Evolutionary conservation across 1,140 invertebrate species (phyloP).

Genomic region (Mya arenaria): DNA sequence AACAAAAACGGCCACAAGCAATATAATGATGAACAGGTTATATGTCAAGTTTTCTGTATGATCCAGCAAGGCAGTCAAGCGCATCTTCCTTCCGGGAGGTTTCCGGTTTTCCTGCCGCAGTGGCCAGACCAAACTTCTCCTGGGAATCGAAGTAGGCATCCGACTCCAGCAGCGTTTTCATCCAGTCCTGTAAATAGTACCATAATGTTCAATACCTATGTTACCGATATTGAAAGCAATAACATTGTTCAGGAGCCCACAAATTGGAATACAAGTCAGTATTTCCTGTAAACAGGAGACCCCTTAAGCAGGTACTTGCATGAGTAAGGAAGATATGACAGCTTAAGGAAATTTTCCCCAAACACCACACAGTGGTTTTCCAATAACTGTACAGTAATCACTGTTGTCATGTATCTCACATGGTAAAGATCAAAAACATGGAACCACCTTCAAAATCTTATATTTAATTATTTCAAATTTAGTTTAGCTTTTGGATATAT

Average conservation of each 20-base stretch:
- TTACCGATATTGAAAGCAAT: neutral
- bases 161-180: slow-evolving; percentile 1
- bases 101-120: neutral
- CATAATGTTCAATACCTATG: neutral
- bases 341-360: neutral
- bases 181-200: slow-evolving; percentile 34
- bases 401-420: too few relatives aligned
- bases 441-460: too few relatives aligned
- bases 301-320: neutral
- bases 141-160: slow-evolving; percentile 24
- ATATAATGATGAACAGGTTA: too few relatives aligned
- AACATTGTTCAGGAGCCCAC: neutral
- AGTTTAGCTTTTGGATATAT: too few relatives aligned
- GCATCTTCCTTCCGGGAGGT: slow-evolving; percentile 18
- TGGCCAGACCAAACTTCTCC: slow-evolving; percentile 19
- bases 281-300: neutral
- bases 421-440: too few relatives aligned
- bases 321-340: neutral
- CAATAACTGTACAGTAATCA: too few relatives aligned
- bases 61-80: slow-evolving; percentile 40
- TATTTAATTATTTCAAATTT: too few relatives aligned
- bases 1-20: too few relatives aligned
- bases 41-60: slow-evolving; percentile 25
- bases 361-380: neutral
- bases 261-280: neutral